A percentile compares a stretch with the other conserved stretches of the same genome.
Conservation (phyloP, 1,140 invertebrate genomes). For the Drosophila pachea region DNA sequence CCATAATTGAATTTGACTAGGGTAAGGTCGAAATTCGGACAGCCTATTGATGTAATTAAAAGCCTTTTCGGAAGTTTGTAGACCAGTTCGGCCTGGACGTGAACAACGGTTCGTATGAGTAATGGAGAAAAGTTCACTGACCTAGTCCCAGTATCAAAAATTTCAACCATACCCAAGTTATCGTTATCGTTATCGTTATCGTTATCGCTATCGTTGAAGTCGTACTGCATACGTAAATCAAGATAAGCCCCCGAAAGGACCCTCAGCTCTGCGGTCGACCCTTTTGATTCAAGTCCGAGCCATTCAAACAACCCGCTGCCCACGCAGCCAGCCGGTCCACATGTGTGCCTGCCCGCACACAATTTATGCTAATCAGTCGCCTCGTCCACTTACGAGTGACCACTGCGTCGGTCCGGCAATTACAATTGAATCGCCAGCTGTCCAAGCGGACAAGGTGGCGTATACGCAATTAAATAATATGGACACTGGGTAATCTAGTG, state of each 20-base stretch:
- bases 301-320: not conserved
- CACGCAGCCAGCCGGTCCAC: constrained; percentile 19
- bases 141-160: constrained; percentile 14
- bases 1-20: constrained; percentile 56
- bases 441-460: constrained; percentile 30
- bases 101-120: constrained; percentile 57
- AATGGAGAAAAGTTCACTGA: constrained; percentile 58
- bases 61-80: constrained; percentile 38
- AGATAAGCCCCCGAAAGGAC: constrained; percentile 36
- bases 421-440: constrained; percentile 58
- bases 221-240: constrained; percentile 60
- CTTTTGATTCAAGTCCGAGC: constrained; percentile 56
- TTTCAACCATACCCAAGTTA: not conserved
- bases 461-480: constrained; percentile 48
- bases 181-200: constrained; percentile 45
- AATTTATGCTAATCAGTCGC: constrained; percentile 67
- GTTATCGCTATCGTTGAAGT: constrained; percentile 27
- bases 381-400: not conserved
- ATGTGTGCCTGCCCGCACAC: constrained; percentile 32
- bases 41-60: constrained; percentile 61
- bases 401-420: constrained; percentile 16
- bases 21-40: constrained; percentile 18
- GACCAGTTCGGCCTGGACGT: too few species aligned
- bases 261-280: constrained; percentile 56
- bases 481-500: constrained; percentile 10